Evolutionary conservation across 1,140 invertebrate species (phyloP).

Genomic region (Papilio polyxenes): DNA sequence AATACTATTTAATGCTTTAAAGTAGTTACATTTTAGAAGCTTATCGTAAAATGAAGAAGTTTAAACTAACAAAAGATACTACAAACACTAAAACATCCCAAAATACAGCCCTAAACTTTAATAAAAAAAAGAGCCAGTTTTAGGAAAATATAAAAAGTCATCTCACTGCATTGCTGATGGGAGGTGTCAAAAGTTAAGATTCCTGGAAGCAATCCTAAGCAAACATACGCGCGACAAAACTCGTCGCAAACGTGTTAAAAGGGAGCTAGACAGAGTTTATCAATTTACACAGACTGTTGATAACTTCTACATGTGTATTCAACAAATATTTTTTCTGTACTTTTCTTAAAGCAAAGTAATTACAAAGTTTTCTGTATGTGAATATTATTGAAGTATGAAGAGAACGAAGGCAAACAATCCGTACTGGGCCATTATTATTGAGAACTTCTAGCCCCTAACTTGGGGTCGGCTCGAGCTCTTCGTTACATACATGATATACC

Average conservation of each 20-base stretch:
- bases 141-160: neutral
- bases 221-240: constrained; percentile 11
- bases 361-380: neutral
- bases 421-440: too few species aligned
- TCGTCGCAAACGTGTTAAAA: neutral
- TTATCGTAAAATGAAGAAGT: neutral
- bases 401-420: too few species aligned
- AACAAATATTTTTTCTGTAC: neutral
- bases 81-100: neutral
- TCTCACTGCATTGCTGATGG: neutral
- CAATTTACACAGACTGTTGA: neutral
- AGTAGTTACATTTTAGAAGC: neutral
- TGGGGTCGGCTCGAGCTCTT: too few species aligned
- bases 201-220: constrained; percentile 18
- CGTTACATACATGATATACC: too few species aligned
- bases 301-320: neutral
- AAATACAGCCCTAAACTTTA: neutral
- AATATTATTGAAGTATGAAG: too few species aligned
- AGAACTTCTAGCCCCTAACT: too few species aligned
- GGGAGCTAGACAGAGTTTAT: neutral
- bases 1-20: neutral
- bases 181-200: constrained; percentile 15
- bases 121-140: neutral
- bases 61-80: neutral
- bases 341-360: neutral